Base-by-base conservation (phyloP, 1,140 invertebrate genomes). In the Eufriesea mexicana region DNA sequence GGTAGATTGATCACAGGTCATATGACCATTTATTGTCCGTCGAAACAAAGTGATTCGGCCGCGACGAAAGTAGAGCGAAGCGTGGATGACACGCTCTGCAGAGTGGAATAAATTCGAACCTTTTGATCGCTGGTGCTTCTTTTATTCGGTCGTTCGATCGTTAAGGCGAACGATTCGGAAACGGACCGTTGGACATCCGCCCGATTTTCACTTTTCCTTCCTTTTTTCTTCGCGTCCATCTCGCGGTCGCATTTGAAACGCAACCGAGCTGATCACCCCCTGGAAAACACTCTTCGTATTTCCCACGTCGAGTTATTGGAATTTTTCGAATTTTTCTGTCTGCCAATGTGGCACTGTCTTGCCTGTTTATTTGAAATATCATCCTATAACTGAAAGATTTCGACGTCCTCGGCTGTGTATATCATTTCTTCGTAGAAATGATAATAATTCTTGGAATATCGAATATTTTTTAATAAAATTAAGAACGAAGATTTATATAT, bases 31-130 rank as follows among this genome's bases (percentile, higher is more conserved):
- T 85, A 85, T 83, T 77, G 80, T 78, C 62, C 71, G 79, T 66
- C 67, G 79, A 83, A 89, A 89, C 86, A 89, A 89, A 89, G 87
- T 84, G 87, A 88, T 84, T 83, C 70, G 79, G 64, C 47, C 79
- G 66, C 68, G 49, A 77, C 62, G 61, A 82, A 89, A 85, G 86
- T 85, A 82, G 84, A 72, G 68, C 79, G 77, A 79, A 62, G 76
- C 62, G 79, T 85, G 70, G 54, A 77, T 61, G 66, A 68, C 79
- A 86, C 74, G 87, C 87, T 89, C 68, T 74, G 57, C 64, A 45
- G 80, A 88, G 86, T 78, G 87, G 86, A 89, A 89, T 84, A 75
- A 89, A 88, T 88, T 71, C 45, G 67, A 87, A 70, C 79, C 83
- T 87, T 88, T 88, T 88, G 86, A 84, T 82, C 74, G 77, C 18